These are phyloP conservation scores for Bolborhynchus lineola DNA, from an alignment of 2,113 vertebrate species.

Conservation along the genomic window DNA sequence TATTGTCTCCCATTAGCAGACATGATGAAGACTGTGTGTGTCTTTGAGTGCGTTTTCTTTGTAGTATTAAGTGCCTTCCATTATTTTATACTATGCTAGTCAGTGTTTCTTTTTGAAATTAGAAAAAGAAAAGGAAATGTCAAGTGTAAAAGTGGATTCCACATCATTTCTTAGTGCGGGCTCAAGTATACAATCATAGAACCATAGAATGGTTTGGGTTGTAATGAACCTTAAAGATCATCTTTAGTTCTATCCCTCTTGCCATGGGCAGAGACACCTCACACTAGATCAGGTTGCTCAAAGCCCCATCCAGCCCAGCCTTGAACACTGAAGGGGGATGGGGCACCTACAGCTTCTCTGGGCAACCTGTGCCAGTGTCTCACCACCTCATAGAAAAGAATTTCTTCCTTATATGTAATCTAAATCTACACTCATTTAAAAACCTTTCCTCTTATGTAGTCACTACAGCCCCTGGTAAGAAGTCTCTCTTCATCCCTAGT, in stretches of 20 bases:
- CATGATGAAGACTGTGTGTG: background rate
- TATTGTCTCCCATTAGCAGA: background rate
- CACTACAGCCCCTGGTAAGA: background rate
- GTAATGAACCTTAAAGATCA: background rate
- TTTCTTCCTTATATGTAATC: background rate
- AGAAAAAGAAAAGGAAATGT: background rate
- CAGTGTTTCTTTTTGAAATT: background rate
- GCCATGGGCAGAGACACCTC: background rate
- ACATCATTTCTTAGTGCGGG: background rate
- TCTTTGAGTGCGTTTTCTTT: background rate
- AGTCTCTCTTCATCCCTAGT: background rate
- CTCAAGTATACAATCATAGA: background rate
- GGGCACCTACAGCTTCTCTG: background rate
- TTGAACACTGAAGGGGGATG: background rate
- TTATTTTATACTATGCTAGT: background rate
- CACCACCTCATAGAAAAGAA: background rate
- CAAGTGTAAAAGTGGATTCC: background rate
- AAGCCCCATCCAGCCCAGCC: background rate
- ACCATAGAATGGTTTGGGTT: background rate
- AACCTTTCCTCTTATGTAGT: background rate
- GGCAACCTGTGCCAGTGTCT: background rate
- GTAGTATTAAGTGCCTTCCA: background rate
- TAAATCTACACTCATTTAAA: background rate
- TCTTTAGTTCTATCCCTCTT: rapidly evolving
- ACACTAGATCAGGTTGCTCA: background rate